Base-by-base conservation (phyloP, 2,888 invertebrate species). In the Sabellastarte sp. region DNA sequence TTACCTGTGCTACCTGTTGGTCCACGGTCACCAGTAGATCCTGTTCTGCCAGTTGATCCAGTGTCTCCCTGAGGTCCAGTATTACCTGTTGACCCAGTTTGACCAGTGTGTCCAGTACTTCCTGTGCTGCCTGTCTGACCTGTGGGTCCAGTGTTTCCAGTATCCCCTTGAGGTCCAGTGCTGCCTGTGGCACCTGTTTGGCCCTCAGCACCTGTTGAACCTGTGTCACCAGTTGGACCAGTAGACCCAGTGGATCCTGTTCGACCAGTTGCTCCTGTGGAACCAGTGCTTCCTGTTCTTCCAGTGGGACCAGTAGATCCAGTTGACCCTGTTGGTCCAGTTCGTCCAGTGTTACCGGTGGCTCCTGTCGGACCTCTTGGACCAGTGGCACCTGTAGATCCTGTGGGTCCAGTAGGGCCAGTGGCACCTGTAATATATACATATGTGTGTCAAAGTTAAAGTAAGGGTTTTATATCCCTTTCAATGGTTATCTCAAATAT, bases 101-200 rank as follows among this genome's bases (percentile, higher is more conserved):
- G 53, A 24, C 53, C 53, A 10, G 5, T 10, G 5, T 24, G 4
- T 20, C 53, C 53, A 26, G 53, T 53, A 26, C 20, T 26, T 50
- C 59, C 59, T 15, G 59, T 59, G 3, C n/a, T 24, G 2, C 63
- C 63, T 32, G 52, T 51, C 15, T 24, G 26, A 15, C 63, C 63
- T 5, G 24, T 50, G 33, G 52, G 56, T 24, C 63, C 63, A 55
- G 63, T 63, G 26, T 50, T 26, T 24, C 63, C 63, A 51, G 63
- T 63, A 15, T n/a, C n/a, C 3, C 61, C 61, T 26, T 3, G n/a
- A 4, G 50, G 63, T 20, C 63, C 63, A 41, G 58, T 33, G 5
- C 15, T 5, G 24, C 53, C 53, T 20, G 53, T 53, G 5, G 53
- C 10, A 20, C 53, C 53, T 53, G 53, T 53, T 53, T 10, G 53